A percentile compares a stretch with the other conserved stretches of the same genome.
Evolutionary conservation across 2,113 vertebrate species (phyloP).

Genomic region (Salvator merianae): DNA sequence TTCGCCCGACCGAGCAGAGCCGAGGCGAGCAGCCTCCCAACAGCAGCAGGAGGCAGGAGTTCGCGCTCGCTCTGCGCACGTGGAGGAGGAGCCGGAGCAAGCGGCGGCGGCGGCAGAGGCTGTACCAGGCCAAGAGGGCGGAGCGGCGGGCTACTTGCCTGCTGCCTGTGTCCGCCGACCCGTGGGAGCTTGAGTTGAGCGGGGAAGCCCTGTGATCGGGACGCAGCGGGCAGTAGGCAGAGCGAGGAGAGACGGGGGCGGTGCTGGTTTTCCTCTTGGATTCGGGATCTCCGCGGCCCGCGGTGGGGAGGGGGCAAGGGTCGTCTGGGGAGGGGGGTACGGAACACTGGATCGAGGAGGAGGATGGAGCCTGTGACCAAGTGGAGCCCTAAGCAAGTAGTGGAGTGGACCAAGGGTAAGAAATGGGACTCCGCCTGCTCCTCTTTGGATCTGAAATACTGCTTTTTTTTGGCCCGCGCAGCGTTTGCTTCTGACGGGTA

Average conservation of each 20-base stretch:
- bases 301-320: neutral
- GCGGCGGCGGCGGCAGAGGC: neutral
- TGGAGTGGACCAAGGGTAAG: conserved; percentile 80
- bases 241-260: conserved; percentile 16
- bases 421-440: neutral
- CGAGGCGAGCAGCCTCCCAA: conserved; percentile 1
- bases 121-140: neutral
- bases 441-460: neutral
- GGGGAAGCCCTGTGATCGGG: too few species aligned
- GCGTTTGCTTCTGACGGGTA: neutral
- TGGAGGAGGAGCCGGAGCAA: conserved; percentile 51
- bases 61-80: neutral
- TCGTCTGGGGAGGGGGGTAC: too few species aligned
- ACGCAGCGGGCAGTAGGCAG: too few species aligned
- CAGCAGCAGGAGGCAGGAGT: neutral
- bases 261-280: neutral
- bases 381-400: conserved; percentile 81
- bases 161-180: neutral
- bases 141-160: neutral
- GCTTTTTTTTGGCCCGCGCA: neutral
- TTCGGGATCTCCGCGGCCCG: neutral
- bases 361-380: conserved; percentile 79
- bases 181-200: neutral
- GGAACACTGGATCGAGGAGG: neutral
- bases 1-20: neutral